Conservation (phyloP, 1,140 invertebrate genomes). For the Pseudobourletiella spinata region DNA sequence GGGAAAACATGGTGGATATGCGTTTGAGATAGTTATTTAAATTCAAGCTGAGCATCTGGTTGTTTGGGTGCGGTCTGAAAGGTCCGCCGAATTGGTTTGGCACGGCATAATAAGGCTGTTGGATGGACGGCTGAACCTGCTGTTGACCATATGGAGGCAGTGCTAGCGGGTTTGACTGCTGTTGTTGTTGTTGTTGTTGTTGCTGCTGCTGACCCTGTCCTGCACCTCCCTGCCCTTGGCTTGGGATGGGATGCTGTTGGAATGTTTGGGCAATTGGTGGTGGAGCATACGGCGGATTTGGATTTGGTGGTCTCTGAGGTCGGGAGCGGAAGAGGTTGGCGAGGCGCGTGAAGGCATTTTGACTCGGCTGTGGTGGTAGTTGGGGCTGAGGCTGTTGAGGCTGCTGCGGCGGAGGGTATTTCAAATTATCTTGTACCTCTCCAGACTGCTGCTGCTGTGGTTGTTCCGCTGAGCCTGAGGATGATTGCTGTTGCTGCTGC, state of each 20-base stretch:
- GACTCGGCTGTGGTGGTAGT: neutral
- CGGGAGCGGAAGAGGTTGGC: conserved; percentile 1
- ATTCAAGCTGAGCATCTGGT: neutral
- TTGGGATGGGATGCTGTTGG: neutral
- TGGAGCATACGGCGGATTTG: neutral
- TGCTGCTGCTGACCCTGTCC: conserved; percentile 9
- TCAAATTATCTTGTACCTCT: neutral
- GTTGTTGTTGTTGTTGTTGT: conserved; percentile 15
- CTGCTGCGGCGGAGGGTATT: neutral
- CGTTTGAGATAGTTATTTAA: conserved; percentile 24
- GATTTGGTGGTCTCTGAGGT: conserved; percentile 1
- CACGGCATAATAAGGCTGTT: conserved; percentile 6
- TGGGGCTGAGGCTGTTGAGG: neutral
- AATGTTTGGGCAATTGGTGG: neutral
- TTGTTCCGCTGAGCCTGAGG: neutral
- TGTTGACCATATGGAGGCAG: neutral
- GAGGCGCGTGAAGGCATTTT: neutral
- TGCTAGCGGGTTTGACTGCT: neutral
- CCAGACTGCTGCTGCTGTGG: neutral
- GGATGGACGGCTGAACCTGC: neutral
- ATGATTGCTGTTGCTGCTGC: neutral
- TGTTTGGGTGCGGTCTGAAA: neutral
- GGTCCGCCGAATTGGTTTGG: neutral
- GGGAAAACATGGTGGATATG: conserved; percentile 27
- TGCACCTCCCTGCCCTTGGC: neutral